phyloP scores from a whole-genome alignment of 2,888 invertebrate species.

The Napeogenes inachia region DNA sequence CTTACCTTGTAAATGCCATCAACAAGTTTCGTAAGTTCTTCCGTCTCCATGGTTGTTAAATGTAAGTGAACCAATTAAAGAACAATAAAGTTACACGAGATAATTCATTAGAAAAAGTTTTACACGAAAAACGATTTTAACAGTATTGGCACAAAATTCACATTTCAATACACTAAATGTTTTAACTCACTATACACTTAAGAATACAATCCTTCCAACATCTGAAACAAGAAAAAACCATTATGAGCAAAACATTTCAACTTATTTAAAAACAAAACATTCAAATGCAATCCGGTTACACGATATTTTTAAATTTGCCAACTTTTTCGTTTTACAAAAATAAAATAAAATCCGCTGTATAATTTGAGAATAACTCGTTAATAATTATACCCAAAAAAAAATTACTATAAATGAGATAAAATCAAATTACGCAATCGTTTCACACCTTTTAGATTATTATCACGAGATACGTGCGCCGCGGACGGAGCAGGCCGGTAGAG shows the following conservation, averaged over 20 bases:
- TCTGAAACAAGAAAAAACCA: conserved; percentile 68
- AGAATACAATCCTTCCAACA: conserved; percentile 62
- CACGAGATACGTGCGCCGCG: conserved; percentile 57
- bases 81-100: conserved; percentile 58
- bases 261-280: background rate
- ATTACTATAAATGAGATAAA: background rate
- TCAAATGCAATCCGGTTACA: background rate
- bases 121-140: conserved; percentile 57
- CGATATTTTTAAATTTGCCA: background rate
- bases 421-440: conserved; percentile 10
- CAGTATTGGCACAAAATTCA: conserved; percentile 67
- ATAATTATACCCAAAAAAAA: conserved; percentile 1
- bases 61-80: conserved; percentile 51
- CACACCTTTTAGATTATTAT: conserved; percentile 37
- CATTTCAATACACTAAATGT: conserved; percentile 62
- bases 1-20: conserved; percentile 94
- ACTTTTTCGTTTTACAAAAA: background rate
- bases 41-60: conserved; percentile 84
- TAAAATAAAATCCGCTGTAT: background rate
- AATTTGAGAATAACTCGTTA: background rate
- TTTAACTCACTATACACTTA: conserved; percentile 53
- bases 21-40: conserved; percentile 92
- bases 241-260: conserved; percentile 26
- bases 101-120: conserved; percentile 64
- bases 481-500: conserved; percentile 45